Base-by-base conservation (phyloP, 2,888 invertebrate genomes). In the Microchrysa polita region DNA sequence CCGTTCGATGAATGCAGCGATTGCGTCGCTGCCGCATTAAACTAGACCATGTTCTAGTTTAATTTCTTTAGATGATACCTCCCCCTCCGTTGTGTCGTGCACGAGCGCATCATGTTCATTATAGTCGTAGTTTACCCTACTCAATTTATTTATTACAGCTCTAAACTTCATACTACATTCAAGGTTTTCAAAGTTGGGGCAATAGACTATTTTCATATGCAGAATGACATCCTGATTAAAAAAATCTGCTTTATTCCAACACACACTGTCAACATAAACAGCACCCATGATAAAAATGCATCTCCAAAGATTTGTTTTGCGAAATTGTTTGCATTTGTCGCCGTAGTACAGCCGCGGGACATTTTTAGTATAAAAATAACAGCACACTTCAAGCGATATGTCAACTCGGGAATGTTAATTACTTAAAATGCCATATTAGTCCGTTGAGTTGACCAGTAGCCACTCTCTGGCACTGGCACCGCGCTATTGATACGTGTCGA, bases 401-500 rank as follows among this genome's bases (percentile, higher is more conserved):
- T 72, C 72, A 72, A 16, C 42, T n/a, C 20, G 72, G n/a, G 72
- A 60, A 72, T 72, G 59, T 72, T 72, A 72, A 72, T 72, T 72
- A 60, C 72, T 60, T 16, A 59, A 72, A 72, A 72, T 60, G 60
- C 72, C 72, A 72, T 72, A 72, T 72, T 60, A 60, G 72, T 72
- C 72, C 5, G 27, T 7, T 5, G 22, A 10, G 27, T 23, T 34
- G 27, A 65, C 20, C 65, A 22, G 61, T 61, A 65, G 65, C 65
- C 4, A n/a, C n/a, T n/a, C n/a, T n/a, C n/a, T n/a, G n/a, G 14
- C 4, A 5, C 55, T 34, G n/a, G 27, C 27, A 5, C 23, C 20
- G 48, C 52, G 23, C 23, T 65, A 23, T 67, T 27, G 48, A 48
- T 65, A 48, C 44, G 18, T n/a, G n/a, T 65, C 48, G 34, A 48